phyloP scores from a whole-genome alignment of 2,888 invertebrate genomes.

The Dasypolia templi region DNA sequence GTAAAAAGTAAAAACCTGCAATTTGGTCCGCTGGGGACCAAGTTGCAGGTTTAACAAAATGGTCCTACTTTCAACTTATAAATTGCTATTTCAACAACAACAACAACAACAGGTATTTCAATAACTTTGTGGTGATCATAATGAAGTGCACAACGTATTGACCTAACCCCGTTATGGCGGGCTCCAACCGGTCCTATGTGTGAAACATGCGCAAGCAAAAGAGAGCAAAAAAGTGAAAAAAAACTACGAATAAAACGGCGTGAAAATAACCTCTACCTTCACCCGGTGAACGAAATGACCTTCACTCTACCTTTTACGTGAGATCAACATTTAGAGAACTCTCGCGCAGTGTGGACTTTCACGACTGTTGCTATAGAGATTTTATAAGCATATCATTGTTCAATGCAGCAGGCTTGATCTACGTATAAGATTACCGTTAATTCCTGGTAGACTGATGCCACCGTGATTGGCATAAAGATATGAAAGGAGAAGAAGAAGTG shows the following conservation, averaged over 20 bases:
- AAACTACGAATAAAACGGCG: background rate
- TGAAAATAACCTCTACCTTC: slow-evolving; percentile 26
- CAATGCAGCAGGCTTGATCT: background rate
- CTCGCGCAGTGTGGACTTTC: slow-evolving; percentile 26
- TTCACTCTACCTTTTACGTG: too few species aligned
- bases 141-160: too few species aligned
- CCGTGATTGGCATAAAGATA: background rate
- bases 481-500: background rate
- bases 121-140: too few species aligned
- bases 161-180: too few species aligned
- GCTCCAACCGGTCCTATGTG: background rate
- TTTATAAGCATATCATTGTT: background rate
- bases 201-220: background rate
- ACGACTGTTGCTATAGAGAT: slow-evolving; percentile 19
- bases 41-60: background rate
- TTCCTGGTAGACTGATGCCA: background rate
- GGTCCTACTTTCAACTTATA: background rate
- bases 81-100: too few species aligned
- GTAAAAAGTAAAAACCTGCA: too few species aligned
- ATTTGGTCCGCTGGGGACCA: too few species aligned
- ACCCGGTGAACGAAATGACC: too few species aligned
- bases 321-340: background rate
- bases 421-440: background rate
- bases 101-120: too few species aligned
- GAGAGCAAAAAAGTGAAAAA: background rate